Conservation (phyloP, 1,140 invertebrate genomes). For the Holotrichia oblita region DNA sequence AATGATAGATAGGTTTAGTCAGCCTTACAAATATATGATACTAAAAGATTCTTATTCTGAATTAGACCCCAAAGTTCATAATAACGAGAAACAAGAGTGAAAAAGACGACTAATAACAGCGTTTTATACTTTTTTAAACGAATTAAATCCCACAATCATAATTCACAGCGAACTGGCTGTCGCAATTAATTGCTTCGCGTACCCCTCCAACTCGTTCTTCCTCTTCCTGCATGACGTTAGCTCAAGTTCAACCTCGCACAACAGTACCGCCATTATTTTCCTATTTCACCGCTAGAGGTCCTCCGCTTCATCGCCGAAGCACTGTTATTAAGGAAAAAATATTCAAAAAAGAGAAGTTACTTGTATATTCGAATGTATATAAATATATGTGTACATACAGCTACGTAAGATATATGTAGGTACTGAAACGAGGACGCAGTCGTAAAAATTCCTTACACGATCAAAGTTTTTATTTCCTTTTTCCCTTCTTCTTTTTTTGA, state of each 20-base stretch:
- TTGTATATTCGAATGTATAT: conserved; percentile 7
- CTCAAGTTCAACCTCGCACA: not conserved
- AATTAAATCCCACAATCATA: conserved; percentile 15
- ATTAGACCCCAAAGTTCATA: not conserved
- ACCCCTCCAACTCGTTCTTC: not conserved
- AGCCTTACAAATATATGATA: too few relatives aligned
- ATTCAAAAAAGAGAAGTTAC: conserved; percentile 12
- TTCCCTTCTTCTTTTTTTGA: not conserved
- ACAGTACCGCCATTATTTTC: not conserved
- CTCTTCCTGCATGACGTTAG: not conserved
- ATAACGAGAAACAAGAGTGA: not conserved
- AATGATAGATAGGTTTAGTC: too few relatives aligned
- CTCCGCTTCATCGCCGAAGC: not conserved
- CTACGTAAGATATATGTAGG: not conserved
- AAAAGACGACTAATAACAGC: conserved; percentile 9
- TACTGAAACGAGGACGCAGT: conserved; percentile 5
- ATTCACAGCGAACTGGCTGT: conserved; percentile 19
- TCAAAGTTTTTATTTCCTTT: conserved; percentile 26
- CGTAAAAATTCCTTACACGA: conserved; percentile 25
- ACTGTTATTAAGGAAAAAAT: not conserved
- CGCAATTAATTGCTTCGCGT: conserved; percentile 25
- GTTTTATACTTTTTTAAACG: conserved; percentile 26
- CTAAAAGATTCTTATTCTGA: too few relatives aligned
- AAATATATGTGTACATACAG: not conserved
- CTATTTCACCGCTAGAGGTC: conserved; percentile 4